Percentiles rank a stretch among this genome's conserved stretches.
phyloP scores from a whole-genome alignment of 2,797 vertebrate species.

The Hydrocynus forskahlii region DNA sequence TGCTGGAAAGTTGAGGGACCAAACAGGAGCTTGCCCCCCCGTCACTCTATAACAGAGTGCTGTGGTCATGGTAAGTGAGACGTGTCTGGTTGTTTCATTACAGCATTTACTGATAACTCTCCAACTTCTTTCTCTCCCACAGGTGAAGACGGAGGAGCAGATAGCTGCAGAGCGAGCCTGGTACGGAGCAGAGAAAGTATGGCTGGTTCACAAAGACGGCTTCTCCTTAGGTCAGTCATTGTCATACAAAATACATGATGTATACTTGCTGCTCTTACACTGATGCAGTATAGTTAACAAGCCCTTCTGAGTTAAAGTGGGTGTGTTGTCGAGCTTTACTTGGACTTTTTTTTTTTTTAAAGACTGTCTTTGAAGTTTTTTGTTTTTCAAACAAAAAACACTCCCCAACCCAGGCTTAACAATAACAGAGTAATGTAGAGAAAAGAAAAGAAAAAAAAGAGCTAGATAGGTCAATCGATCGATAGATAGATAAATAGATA shows the following conservation, averaged over 20 bases:
- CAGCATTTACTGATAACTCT: not conserved
- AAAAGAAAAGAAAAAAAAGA: too few species aligned
- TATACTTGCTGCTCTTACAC: not conserved
- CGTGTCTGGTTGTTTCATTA: not conserved
- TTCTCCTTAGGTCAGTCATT: conserved; percentile 91
- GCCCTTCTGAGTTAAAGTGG: too few species aligned
- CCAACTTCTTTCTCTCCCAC: conserved; percentile 34
- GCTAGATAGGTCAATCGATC: too few species aligned
- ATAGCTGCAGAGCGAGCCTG: conserved; percentile 92
- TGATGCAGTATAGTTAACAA: too few species aligned
- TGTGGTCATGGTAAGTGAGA: conserved; percentile 23
- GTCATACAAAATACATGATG: not conserved
- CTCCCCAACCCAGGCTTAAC: too few species aligned
- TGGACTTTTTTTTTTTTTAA: too few species aligned
- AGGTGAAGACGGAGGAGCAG: conserved; percentile 97
- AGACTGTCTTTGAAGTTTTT: too few species aligned
- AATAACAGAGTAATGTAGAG: too few species aligned
- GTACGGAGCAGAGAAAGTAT: conserved; percentile 95
- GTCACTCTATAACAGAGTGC: not conserved
- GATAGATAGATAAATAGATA: too few species aligned
- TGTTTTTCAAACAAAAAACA: too few species aligned
- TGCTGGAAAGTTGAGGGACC: not conserved
- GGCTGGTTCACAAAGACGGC: conserved; percentile 95
- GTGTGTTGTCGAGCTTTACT: too few species aligned
- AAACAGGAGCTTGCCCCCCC: not conserved